Conservation (phyloP, 1,140 invertebrate species). For the Drosophila prosaltans region DNA sequence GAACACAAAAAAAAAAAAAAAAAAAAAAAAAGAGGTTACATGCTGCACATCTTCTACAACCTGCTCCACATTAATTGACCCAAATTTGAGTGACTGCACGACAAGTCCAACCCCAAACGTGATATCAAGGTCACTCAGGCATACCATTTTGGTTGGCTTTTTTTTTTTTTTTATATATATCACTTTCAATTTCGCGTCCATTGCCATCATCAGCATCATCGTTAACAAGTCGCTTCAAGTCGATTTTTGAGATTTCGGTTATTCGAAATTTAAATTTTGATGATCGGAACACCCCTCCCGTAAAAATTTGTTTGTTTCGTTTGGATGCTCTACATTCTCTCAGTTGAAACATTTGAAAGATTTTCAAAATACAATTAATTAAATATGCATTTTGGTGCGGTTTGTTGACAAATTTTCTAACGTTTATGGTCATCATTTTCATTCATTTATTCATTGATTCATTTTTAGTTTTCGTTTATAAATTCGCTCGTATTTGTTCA, state of each 20-base stretch:
- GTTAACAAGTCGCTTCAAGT: conserved; percentile 18
- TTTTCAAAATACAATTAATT: conserved; percentile 59
- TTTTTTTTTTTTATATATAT: neutral
- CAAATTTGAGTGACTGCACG: conserved; percentile 59
- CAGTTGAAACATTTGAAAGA: conserved; percentile 24
- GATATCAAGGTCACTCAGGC: conserved; percentile 45
- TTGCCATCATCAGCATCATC: conserved; percentile 15
- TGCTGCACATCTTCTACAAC: conserved; percentile 51
- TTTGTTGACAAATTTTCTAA: conserved; percentile 13
- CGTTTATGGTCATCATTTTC: conserved; percentile 16
- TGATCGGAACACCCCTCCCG: neutral
- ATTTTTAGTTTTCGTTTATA: neutral
- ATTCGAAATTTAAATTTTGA: conserved; percentile 60
- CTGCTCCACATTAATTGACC: conserved; percentile 69
- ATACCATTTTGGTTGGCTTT: conserved; percentile 20
- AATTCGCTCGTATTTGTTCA: conserved; percentile 13
- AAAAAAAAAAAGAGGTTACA: conserved; percentile 41
- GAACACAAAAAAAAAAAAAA: conserved; percentile 18
- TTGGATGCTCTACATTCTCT: conserved; percentile 61
- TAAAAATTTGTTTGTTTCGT: neutral
- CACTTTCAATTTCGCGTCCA: conserved; percentile 11
- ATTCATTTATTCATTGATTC: conserved; percentile 25
- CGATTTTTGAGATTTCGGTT: neutral
- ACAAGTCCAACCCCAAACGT: conserved; percentile 51
- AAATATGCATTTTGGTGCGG: conserved; percentile 21